These are phyloP conservation scores for Drosophila mettleri DNA, from an alignment of 2,888 invertebrate species.

Conservation along the genomic window DNA sequence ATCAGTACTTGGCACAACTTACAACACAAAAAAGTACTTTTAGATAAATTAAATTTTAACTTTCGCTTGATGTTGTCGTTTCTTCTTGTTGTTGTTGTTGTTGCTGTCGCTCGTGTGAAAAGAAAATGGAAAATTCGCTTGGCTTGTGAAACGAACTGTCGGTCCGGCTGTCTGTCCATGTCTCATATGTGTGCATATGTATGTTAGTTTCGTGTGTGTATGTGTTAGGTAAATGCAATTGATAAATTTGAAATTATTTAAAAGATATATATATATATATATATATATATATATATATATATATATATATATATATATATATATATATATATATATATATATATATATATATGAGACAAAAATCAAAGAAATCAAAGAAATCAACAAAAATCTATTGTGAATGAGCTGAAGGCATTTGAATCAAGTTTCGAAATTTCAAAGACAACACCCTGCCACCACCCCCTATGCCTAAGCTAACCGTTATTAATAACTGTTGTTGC, in stretches of 20 bases:
- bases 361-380: slow-evolving; percentile 6
- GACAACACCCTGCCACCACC: slow-evolving; percentile 25
- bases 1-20: slow-evolving; percentile 85
- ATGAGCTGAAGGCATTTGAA: slow-evolving; percentile 26
- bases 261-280: not conserved
- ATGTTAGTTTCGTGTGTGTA: slow-evolving; percentile 6
- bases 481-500: slow-evolving; percentile 15
- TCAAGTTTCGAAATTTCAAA: slow-evolving; percentile 25
- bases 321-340: no score
- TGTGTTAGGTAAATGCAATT: slow-evolving; percentile 22
- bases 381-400: slow-evolving; percentile 16
- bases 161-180: slow-evolving; percentile 7
- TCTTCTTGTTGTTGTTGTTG: slow-evolving; percentile 10
- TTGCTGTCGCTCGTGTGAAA: slow-evolving; percentile 16
- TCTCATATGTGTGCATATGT: slow-evolving; percentile 10
- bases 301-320: no score
- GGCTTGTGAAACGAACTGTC: slow-evolving; percentile 22
- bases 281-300: no score
- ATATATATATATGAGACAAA: no score
- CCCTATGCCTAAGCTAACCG: slow-evolving; percentile 33
- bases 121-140: slow-evolving; percentile 26
- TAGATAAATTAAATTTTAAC: slow-evolving; percentile 61
- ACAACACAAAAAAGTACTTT: slow-evolving; percentile 80
- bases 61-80: slow-evolving; percentile 23
- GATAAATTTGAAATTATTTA: slow-evolving; percentile 20